A percentile compares a stretch with the other conserved stretches of the same genome.
phyloP scores from a whole-genome alignment of 2,113 vertebrate genomes.

The Vombatus ursinus region DNA sequence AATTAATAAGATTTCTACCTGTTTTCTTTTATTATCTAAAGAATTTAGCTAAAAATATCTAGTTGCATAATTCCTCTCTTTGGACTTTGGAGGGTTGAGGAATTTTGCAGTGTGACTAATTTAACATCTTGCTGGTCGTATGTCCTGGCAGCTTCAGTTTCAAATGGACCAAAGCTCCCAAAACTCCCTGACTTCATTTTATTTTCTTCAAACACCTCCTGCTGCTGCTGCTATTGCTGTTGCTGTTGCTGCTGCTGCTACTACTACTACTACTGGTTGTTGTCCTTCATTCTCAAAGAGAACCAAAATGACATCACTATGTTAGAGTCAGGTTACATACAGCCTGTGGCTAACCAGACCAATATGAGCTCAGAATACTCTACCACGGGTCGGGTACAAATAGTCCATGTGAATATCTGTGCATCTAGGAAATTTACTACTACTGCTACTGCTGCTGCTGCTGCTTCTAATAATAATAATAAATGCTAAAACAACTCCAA shows the following conservation, averaged over 20 bases:
- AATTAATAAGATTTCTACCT: neutral
- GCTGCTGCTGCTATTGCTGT: neutral
- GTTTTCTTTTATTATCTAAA: neutral
- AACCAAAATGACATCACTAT: too few species aligned
- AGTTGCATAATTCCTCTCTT: neutral
- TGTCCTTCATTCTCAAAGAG: too few species aligned
- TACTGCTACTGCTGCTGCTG: neutral
- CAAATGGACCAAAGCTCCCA: slow-evolving; percentile 17
- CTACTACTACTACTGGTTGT: neutral
- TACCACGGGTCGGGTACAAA: too few species aligned
- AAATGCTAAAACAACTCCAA: too few species aligned
- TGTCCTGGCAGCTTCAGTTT: neutral
- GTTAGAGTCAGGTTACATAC: too few species aligned
- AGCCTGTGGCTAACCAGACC: too few species aligned
- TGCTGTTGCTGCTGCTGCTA: too few species aligned
- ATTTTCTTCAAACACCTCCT: slow-evolving; percentile 34
- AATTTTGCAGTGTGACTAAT: neutral
- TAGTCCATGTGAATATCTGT: too few species aligned
- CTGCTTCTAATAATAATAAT: too few species aligned
- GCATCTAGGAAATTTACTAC: neutral
- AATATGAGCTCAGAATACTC: too few species aligned
- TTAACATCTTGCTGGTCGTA: neutral
- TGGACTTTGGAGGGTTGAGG: neutral
- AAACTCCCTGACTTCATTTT: slow-evolving; percentile 56
- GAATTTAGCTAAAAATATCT: neutral